Evolutionary conservation across 2,888 invertebrate genomes (phyloP).

Genomic region (Ormyrus pomaceus): DNA sequence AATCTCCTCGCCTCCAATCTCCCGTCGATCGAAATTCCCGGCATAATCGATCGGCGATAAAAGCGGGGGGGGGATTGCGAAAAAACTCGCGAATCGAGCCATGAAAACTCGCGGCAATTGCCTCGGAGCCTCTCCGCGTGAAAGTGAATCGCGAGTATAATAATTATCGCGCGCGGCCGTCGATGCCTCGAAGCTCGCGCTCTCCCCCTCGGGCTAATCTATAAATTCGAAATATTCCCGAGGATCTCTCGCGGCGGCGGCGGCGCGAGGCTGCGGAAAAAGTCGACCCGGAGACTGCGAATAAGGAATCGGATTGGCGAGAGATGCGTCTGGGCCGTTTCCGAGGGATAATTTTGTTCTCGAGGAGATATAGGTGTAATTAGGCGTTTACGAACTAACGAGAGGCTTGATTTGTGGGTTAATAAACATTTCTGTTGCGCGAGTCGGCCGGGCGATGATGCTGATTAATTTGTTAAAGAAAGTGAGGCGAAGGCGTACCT

Average conservation of each 20-base stretch:
- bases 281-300: too few species aligned
- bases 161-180: conserved; percentile 49
- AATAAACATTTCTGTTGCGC: too few species aligned
- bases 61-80: background rate
- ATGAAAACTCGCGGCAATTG: background rate
- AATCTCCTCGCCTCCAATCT: background rate
- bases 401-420: too few species aligned
- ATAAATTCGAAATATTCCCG: conserved; percentile 42
- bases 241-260: background rate
- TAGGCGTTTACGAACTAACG: too few species aligned
- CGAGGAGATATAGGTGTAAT: too few species aligned
- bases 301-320: too few species aligned
- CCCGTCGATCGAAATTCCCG: background rate
- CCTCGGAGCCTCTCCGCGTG: conserved; percentile 37
- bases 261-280: too few species aligned
- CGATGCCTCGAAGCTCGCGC: background rate
- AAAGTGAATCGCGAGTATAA: conserved; percentile 54
- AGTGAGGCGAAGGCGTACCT: too few species aligned
- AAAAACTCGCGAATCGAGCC: background rate
- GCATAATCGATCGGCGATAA: conserved; percentile 26
- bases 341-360: too few species aligned
- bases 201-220: conserved; percentile 17
- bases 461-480: too few species aligned
- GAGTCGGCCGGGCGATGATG: too few species aligned
- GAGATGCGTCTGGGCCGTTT: too few species aligned